Base-by-base conservation (phyloP, 2,888 invertebrate genomes). In the Desoria tigrina region DNA sequence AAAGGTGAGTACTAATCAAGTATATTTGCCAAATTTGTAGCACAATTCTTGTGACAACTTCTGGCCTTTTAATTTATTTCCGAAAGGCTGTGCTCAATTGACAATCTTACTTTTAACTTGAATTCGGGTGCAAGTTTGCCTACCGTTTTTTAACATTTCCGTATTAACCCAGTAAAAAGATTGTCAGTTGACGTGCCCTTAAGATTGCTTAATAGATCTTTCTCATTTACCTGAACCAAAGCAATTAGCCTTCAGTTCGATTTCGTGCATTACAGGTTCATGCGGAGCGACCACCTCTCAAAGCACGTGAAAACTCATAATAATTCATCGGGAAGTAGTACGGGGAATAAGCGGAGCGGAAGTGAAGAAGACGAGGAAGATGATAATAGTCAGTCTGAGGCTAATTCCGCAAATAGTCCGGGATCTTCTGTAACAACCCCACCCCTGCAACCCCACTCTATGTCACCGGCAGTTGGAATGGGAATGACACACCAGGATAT, bases 301-400 rank as follows among this genome's bases (percentile, higher is more conserved):
- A 84, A 84, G 77, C 84, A 84, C 77, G 79, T 80, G 54, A 83
- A 83, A 76, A 84, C 83, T 16, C 84, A 84, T 77, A 65, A 65
- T 45, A 69, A 67, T 58, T 85, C 86, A 83, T 87, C 85, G 79
- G 87, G 89, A 78, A 83, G 85, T 79, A 27, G 65, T 71, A 87
- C 87, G 86, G 87, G 81, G 87, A 87, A 79, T 69, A 82, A 82
- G 4, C 82, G 77, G 21, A 78, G 81, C 79, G 88, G 88, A 79
- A 91, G 90, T 69, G 92, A 92, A 80, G 92, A 91, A 74, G 92
- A 92, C 82, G 90, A 90, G 78, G 92, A 92, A 82, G 92, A 92
- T 82, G 92, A 92, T 84, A 90, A 90, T 83, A 89, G 89, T 81
- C 89, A 89, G 80, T 79, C 81, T 78, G 78, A 78, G 61, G 75